phyloP scores from a whole-genome alignment of 2,113 vertebrate genomes.

The Poeciliopsis turrubarensis region DNA sequence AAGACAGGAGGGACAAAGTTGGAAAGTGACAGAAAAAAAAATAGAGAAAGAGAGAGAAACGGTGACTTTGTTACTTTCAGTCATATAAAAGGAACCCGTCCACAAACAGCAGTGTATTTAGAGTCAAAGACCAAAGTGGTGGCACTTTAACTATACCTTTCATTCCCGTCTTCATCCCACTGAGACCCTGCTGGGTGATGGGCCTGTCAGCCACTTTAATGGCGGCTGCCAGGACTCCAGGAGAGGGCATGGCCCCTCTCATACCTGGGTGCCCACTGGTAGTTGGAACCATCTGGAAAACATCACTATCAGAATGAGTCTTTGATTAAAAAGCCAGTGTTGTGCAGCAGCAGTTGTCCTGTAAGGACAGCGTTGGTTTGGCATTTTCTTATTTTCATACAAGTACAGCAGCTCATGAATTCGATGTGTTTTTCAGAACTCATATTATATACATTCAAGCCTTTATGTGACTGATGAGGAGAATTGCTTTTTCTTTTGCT shows the following conservation, averaged over 20 bases:
- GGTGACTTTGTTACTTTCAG: neutral
- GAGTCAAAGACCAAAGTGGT: no score
- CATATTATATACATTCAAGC: no score
- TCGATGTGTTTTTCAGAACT: no score
- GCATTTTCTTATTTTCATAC: no score
- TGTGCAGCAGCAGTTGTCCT: no score
- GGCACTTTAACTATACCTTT: constrained; percentile 81
- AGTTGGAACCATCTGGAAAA: constrained; percentile 85
- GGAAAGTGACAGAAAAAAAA: neutral
- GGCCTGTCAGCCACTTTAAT: constrained; percentile 95
- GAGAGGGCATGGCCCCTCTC: constrained; percentile 77
- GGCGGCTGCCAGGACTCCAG: constrained; percentile 88
- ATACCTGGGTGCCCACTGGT: constrained; percentile 84
- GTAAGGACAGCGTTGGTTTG: no score
- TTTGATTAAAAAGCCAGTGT: no score
- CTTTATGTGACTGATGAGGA: no score
- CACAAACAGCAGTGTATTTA: no score
- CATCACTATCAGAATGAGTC: neutral
- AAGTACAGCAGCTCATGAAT: no score
- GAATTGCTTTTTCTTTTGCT: no score
- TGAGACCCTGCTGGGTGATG: constrained; percentile 96
- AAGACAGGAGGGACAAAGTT: accelerated
- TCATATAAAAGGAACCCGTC: neutral
- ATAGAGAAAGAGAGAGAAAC: neutral
- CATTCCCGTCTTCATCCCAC: constrained; percentile 94